Base-by-base conservation (phyloP, 1,140 invertebrate genomes). In the Tigriopus japonicus region DNA sequence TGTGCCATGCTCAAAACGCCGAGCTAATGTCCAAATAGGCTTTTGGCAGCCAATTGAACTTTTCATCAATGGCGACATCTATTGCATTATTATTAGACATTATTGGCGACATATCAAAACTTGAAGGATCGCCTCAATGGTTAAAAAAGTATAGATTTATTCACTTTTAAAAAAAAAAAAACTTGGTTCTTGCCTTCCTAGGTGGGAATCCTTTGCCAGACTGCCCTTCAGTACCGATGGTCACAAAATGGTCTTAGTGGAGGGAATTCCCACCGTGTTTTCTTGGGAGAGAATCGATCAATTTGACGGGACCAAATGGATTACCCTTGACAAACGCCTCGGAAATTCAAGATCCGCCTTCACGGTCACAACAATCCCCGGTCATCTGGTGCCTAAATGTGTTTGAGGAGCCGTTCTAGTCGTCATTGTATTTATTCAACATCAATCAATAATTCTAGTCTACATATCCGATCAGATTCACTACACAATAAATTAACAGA, bases 161-260 rank as follows among this genome's bases (percentile, higher is more conserved):
- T 49, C 10, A 49, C 21, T 49, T 49, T 49, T 49, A 10, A 12
- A 15, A 12, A 43, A 43, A 43, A 43, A n/a, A 43, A 43, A 43
- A 43, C 15, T 10, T 12, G 5, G 2, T 49, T 49, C 21, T 49
- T 15, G n/a, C 45, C 45, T 49, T 12, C 15, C 15, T 42, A 40
- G 21, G 17, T 58, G 55, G 55, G 42, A 42, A 40, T 35, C n/a
- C 1, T 17, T 58, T 13, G 12, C n/a, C 13, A 17, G 15, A 6
- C 28, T 58, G 5, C 15, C 15, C 14, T 58, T 41, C 23, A 58
- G 40, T 6, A 40, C 40, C 15, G 59, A 61, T 19, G 59, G 59
- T 14, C 59, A 61, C 51, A 61, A 61, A 54, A 56, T 61, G 59
- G 51, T 49, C 14, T 15, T 61, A 14, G 35, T 61, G 17, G 59